Base-by-base conservation (phyloP, 2,888 invertebrate genomes). In the Drosophila formosana region DNA sequence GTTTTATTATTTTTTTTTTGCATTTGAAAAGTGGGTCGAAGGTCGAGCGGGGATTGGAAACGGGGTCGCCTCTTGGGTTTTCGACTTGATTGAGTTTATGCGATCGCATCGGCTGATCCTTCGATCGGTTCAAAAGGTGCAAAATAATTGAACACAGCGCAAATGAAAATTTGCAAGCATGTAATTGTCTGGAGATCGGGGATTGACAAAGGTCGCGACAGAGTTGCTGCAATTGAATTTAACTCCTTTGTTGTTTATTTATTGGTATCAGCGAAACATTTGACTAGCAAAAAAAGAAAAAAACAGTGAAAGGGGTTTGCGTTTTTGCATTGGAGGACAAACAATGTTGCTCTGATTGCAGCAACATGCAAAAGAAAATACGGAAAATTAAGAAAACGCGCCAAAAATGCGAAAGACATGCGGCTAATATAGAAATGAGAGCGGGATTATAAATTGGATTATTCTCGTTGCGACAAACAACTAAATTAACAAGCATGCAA, bases 91-190 rank as follows among this genome's bases (percentile, higher is more conserved):
- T 86, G 81, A 80, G 80, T 85, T 86, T 87, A 86, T 78, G 80
- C 72, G 76, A 56, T 85, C 85, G 50, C 62, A 39, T 30, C 34
- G 58, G 8, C 55, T 53, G 82, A 78, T 75, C 81, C 69, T 75
- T 72, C 74, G 77, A 78, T 85, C 83, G 70, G 68, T 75, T 78
- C 75, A 79, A 82, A 89, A 84, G 89, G 89, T 88, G 88, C 76
- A 81, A 87, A 88, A 89, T 87, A 87, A 89, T 87, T 87, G 82
- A 87, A 71, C 78, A 75, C 63, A 49, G 75, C 51, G 73, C 70
- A 67, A 69, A 58, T 55, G 63, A 71, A 89, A 91, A 90, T 91
- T 91, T 91, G 91, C 91, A 85, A 91, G 90, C 91, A 89, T 91
- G 90, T 91, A 91, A 91, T 91, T 91, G 90, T 85, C 75, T 85